Base-by-base conservation (phyloP, 2,888 invertebrate genomes). In the Apodemia duryi region DNA sequence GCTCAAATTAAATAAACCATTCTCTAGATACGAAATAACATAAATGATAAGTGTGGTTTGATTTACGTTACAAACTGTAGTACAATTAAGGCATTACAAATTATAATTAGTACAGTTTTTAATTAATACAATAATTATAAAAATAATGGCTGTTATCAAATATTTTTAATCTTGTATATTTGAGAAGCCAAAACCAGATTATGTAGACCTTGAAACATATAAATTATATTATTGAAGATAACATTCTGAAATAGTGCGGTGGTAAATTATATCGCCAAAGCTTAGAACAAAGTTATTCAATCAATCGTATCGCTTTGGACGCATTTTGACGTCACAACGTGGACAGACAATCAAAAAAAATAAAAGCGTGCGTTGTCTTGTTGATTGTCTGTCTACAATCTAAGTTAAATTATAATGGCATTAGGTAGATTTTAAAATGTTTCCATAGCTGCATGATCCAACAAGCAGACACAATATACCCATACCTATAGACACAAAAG, bases 41-140 rank as follows among this genome's bases (percentile, higher is more conserved):
- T 57, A 32, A 57, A 57, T 29, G 54, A 57, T 57, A 57, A 57
- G 29, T 57, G 54, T 29, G 54, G 54, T 29, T 29, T 2, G 28
- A 57, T 57, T 29, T 57, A 57, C 52, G 28, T 52, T 57, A 57
- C 54, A 57, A 57, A 29, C 54, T 13, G 54, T 52, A 52, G 9
- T 52, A 52, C 54, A 57, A 57, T 57, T 11, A 57, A 28, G 32
- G 29, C 54, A 57, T 57, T 57, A 57, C 32, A 57, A 57, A 57
- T 57, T 57, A 32, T 57, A 57, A 57, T 57, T 57, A 57, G 32
- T 35, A 57, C 57, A 32, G 32, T 57, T 51, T 57, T 32, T 57
- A 57, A 57, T 57, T 57, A 57, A 57, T 57, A 57, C 57, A 57
- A 57, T 57, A 57, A 57, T 57, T 57, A 57, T 57, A 32, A 57